Conservation (phyloP, 2,888 invertebrate species). For the Parnassius smintheus region DNA sequence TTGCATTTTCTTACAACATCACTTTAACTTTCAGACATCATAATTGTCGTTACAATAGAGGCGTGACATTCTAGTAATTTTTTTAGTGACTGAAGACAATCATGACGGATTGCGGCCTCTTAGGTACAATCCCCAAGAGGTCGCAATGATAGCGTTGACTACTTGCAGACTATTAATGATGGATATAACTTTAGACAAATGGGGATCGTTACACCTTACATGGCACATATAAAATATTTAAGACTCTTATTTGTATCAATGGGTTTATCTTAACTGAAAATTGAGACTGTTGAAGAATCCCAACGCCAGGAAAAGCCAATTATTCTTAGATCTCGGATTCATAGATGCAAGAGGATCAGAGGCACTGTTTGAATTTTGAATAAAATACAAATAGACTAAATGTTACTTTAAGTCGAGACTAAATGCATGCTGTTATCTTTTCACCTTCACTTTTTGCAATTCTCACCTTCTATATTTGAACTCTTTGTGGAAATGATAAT, state of each 20-base stretch:
- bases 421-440: constrained; percentile 88
- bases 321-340: constrained; percentile 86
- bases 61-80: too few relatives aligned
- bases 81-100: constrained; percentile 80
- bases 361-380: constrained; percentile 79
- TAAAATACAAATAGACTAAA: constrained; percentile 88
- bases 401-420: constrained; percentile 93
- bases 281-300: constrained; percentile 93
- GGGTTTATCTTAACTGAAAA: constrained; percentile 72
- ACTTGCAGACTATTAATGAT: constrained; percentile 83
- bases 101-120: too few relatives aligned
- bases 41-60: too few relatives aligned
- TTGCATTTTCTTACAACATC: neutral
- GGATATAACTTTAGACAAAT: constrained; percentile 84
- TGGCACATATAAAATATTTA: constrained; percentile 88
- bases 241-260: constrained; percentile 69
- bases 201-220: constrained; percentile 95
- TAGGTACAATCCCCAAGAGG: constrained; percentile 94
- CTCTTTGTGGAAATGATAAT: constrained; percentile 84
- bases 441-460: constrained; percentile 80
- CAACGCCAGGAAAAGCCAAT: constrained; percentile 92
- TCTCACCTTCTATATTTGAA: constrained; percentile 86
- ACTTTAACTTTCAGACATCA: too few relatives aligned
- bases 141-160: constrained; percentile 77
- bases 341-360: constrained; percentile 72